A percentile compares a stretch with the other conserved stretches of the same genome.
Evolutionary conservation across 2,113 vertebrate genomes (phyloP).

Genomic region (Muntiacus muntjak): DNA sequence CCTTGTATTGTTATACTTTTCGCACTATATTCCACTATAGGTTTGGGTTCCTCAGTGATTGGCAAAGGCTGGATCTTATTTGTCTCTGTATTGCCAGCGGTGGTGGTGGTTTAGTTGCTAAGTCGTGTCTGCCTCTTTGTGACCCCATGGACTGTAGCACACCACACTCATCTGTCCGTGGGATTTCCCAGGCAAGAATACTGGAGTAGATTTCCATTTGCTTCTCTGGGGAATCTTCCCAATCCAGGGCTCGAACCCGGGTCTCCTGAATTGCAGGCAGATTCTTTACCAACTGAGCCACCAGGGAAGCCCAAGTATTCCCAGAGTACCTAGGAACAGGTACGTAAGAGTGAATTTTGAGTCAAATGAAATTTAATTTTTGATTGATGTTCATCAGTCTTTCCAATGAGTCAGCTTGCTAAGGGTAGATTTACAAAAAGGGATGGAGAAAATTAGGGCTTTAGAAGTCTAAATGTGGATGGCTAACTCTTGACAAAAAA

Average conservation of each 20-base stretch:
- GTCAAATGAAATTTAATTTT: background rate
- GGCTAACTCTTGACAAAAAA: background rate
- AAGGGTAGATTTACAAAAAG: background rate
- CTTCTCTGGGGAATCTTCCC: background rate
- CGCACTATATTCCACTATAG: background rate
- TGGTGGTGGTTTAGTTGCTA: background rate
- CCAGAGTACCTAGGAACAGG: background rate
- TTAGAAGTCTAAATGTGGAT: background rate
- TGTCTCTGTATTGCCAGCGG: background rate
- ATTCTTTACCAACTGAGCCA: background rate
- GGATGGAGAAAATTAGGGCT: background rate
- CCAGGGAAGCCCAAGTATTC: background rate
- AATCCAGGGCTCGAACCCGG: rapidly evolving
- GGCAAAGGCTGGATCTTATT: background rate
- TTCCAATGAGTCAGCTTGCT: background rate
- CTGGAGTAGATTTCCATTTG: background rate
- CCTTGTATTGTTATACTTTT: background rate
- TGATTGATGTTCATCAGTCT: background rate
- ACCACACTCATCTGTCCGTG: background rate
- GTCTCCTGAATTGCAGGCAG: background rate
- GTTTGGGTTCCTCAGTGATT: background rate
- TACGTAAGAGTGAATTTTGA: background rate
- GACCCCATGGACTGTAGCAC: background rate
- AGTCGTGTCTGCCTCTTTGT: background rate
- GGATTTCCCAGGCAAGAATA: background rate